Evolutionary conservation across 1,140 invertebrate genomes (phyloP), one percentile per base, ranked within the genome.

Genomic region (Polypedilum pembai): DNA sequence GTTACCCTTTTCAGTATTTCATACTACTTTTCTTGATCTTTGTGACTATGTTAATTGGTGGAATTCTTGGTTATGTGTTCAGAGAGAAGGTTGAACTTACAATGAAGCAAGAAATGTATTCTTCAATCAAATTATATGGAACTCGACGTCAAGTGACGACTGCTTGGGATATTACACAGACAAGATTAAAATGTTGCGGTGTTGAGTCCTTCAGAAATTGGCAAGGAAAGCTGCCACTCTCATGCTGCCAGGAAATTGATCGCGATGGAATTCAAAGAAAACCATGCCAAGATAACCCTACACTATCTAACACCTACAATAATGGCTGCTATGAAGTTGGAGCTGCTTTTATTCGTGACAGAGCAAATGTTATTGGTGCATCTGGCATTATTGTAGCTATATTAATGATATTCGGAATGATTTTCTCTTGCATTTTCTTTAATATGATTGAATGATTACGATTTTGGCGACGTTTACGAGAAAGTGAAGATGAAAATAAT

Each of bases 51-150:
- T 82, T 95, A 75, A 90, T 95, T 77, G 94, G 93, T 20, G 94
- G 94, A 17, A 92, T 95, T 74, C 84, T 96, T 45, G 92, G 92
- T 24, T 95, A 94, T 79, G 92, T 96, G 41, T 96, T 95, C 83
- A 86, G 91, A 73, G 90, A 89, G 76, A 90, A 93, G 80, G 88
- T 94, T 12, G 81, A 89, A 24, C 85, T 85, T 21, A 89, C 88
- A 0, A 85, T 93, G 80, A 87, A 91, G 77, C 87, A 82, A 75
- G 89, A 92, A 82, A 92, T 95, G 92, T 83, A 87, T 45, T 88
- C 87, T 65, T 88, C 92, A 1, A 87, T 95, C 77, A 86, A 86
- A 4, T 84, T 87, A 41, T 94, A 95, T 80, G 88, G 88, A 45
- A 85, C 85, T 8, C 86, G 86, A 12, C 83, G 85, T 66, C 84